Conservation (phyloP, 2,113 vertebrate genomes). For the Pogonocichla stellata region DNA sequence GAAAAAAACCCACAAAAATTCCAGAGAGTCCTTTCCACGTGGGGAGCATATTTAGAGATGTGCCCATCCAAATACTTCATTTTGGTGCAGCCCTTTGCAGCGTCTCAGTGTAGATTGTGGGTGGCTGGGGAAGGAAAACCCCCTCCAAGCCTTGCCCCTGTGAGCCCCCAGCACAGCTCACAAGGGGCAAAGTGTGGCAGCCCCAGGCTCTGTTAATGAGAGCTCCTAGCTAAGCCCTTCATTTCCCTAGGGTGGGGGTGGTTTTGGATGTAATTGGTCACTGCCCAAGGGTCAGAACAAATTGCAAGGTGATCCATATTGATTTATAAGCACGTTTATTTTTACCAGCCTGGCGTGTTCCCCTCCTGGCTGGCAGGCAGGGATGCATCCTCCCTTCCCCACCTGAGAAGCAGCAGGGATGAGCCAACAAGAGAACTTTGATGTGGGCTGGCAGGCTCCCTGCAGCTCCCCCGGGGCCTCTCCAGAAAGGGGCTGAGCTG, state of each 20-base stretch:
- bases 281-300: neutral
- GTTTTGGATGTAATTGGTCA: neutral
- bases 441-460: neutral
- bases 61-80: neutral
- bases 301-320: neutral
- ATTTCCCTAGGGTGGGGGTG: neutral
- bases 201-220: neutral
- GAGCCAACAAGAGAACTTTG: neutral
- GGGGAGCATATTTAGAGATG: accelerated
- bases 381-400: neutral
- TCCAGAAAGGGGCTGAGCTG: neutral
- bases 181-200: neutral
- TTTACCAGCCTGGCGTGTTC: neutral
- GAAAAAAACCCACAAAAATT: neutral
- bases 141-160: neutral
- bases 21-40: neutral
- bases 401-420: neutral
- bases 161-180: accelerated
- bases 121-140: neutral
- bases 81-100: neutral
- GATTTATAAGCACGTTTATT: conserved; percentile 29
- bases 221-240: neutral
- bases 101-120: neutral
- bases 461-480: neutral
- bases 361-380: neutral